phyloP scores from a whole-genome alignment of 2,113 vertebrate genomes.

The Galemys pyrenaicus region DNA sequence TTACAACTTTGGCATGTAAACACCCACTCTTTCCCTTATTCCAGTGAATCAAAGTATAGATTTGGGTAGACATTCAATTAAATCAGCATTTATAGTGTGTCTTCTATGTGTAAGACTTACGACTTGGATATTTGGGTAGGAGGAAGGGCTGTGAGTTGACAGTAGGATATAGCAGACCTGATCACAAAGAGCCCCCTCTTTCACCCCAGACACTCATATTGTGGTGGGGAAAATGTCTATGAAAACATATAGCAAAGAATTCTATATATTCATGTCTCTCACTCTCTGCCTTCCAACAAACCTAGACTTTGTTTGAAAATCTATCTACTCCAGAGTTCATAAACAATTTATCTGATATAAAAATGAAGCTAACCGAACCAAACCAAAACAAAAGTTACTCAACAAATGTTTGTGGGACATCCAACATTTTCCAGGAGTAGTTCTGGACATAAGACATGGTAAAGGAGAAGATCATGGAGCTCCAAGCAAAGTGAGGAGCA shows the following conservation, averaged over 20 bases:
- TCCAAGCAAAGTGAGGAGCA: neutral
- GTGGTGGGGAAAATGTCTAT: neutral
- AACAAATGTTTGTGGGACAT: neutral
- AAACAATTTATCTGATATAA: neutral
- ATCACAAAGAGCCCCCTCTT: too few species aligned
- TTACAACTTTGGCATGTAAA: neutral
- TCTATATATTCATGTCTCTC: neutral
- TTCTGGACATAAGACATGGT: neutral
- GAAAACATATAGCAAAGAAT: neutral
- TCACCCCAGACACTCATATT: too few species aligned
- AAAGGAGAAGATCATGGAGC: neutral
- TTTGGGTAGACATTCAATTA: slow-evolving; percentile 63
- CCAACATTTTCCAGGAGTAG: neutral
- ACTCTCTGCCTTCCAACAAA: neutral
- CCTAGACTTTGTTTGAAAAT: neutral
- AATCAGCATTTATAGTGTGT: slow-evolving; percentile 10
- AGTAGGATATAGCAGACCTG: neutral
- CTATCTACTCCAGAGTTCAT: neutral
- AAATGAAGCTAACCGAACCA: slow-evolving; percentile 15
- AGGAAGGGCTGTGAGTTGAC: neutral
- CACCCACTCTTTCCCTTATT: too few species aligned
- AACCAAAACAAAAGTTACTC: neutral
- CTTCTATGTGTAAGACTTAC: neutral
- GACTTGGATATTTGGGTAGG: neutral
- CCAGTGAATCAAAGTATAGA: neutral